Base-by-base conservation (phyloP, 2,888 invertebrate genomes). In the Thalpophila matura region DNA sequence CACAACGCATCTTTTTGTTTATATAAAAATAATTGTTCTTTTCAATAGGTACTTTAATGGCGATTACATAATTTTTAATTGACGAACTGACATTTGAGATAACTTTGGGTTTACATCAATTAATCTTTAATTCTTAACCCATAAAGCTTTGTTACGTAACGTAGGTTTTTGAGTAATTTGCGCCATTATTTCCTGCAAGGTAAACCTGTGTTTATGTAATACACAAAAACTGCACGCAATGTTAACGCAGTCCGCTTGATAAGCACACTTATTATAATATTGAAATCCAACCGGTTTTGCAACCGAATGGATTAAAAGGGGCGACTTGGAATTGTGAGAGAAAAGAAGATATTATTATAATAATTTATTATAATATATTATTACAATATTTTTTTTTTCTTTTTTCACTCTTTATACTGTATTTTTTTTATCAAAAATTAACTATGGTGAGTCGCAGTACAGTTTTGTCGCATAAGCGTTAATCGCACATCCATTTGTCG, bases 121-220 rank as follows among this genome's bases (percentile, higher is more conserved):
- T 16, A 46, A 5, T 40, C 46, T 29, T 45, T 38, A 31, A 24
- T 50, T 53, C 33, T 40, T 16, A 20, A 27, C 31, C 16, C 26
- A 50, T 35, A 16, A 50, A 18, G 2, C n/a, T n/a, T n/a, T n/a
- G n/a, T n/a, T 7, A 18, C 24, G 20, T 14, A 53, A 33, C 58
- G 49, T 16, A 38, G 31, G 22, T 12, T 49, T 64, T 60, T 47
- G 1, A 37, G 47, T 49, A 27, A 40, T 35, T 53, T 27, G 9
- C 14, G 27, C 53, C 20, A 50, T 37, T 45, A 35, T 56, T 3
- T 31, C 18, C 50, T 42, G 26, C 40, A 43, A 60, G 43, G 20
- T 14, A n/a, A 43, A 38, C 60, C 9, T 29, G 47, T 43, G 7
- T 12, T 70, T 71, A 71, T 43, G 61, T 61, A 71, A 71, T 37